These are phyloP conservation scores for Halcyon smyrnensis DNA, from an alignment of 2,797 vertebrate species.

Conservation along the genomic window DNA sequence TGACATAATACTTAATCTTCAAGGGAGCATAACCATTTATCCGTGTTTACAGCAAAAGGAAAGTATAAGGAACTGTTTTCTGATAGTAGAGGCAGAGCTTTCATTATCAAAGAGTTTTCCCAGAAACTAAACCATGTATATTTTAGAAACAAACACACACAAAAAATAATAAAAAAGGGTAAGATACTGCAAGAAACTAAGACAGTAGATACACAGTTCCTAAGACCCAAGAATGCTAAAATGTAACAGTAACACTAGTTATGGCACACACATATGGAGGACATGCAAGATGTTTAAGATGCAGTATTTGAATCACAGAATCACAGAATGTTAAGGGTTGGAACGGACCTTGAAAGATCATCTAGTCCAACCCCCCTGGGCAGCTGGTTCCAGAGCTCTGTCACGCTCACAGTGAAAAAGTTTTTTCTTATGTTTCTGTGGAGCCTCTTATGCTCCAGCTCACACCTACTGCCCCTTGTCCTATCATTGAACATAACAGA, in stretches of 20 bases:
- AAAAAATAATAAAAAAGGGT: not conserved
- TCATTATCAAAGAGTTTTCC: not conserved
- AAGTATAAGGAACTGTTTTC: conserved; percentile 12
- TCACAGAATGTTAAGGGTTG: too few relatives aligned
- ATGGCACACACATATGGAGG: not conserved
- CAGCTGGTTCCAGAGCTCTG: too few relatives aligned
- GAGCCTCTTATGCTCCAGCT: too few relatives aligned
- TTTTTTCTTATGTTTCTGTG: too few relatives aligned
- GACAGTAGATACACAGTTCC: not conserved
- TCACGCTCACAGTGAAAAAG: too few relatives aligned
- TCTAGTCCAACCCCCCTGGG: too few relatives aligned
- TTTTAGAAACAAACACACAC: not conserved
- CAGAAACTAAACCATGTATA: not conserved
- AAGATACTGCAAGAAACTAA: not conserved
- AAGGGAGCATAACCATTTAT: conserved; percentile 8
- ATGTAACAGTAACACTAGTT: not conserved
- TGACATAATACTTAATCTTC: conserved; percentile 8
- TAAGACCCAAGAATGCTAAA: not conserved
- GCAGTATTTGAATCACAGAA: not conserved
- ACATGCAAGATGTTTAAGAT: not conserved
- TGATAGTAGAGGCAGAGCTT: not conserved
- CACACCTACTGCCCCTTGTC: too few relatives aligned
- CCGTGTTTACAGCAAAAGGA: conserved; percentile 32
- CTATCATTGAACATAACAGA: too few relatives aligned
- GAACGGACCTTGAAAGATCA: too few relatives aligned